These are phyloP conservation scores for Sebastes vulpes DNA, from an alignment of 2,797 vertebrate species.

Conservation along the genomic window DNA sequence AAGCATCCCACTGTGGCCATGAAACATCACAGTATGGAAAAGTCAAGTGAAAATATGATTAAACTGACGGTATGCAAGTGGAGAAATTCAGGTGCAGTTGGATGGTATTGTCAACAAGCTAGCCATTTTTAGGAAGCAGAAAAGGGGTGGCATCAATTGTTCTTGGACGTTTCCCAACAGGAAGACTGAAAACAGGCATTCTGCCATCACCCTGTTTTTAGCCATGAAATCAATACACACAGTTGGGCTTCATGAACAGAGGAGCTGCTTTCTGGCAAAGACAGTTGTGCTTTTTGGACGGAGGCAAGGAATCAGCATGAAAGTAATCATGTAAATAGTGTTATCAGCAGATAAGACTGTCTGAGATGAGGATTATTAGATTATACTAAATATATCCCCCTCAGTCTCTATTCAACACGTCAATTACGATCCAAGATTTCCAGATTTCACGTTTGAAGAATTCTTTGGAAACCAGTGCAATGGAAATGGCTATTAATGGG, in stretches of 20 bases:
- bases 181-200: constrained; percentile 37
- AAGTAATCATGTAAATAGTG: constrained; percentile 57
- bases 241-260: constrained; percentile 51
- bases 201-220: constrained; percentile 61
- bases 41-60: constrained; percentile 16
- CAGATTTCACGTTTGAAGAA: constrained; percentile 2
- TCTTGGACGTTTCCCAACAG: constrained; percentile 65
- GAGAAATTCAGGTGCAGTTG: constrained; percentile 15
- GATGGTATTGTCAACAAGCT: constrained; percentile 12
- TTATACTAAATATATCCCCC: constrained; percentile 40
- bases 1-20: constrained; percentile 35
- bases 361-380: constrained; percentile 57
- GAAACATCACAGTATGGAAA: constrained; percentile 27
- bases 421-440: constrained; percentile 39
- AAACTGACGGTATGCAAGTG: not conserved
- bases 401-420: constrained; percentile 25
- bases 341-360: constrained; percentile 51
- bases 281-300: constrained; percentile 37
- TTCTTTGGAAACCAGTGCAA: not conserved
- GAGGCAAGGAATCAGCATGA: constrained; percentile 44
- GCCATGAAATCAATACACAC: constrained; percentile 69
- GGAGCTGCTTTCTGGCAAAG: constrained; percentile 51
- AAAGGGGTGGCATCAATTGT: constrained; percentile 50
- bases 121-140: constrained; percentile 18
- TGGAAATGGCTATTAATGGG: not conserved